Evolutionary conservation across 2,888 invertebrate genomes (phyloP), one percentile per base, ranked within the genome.

Genomic region (Agrilus cyanescens): DNA sequence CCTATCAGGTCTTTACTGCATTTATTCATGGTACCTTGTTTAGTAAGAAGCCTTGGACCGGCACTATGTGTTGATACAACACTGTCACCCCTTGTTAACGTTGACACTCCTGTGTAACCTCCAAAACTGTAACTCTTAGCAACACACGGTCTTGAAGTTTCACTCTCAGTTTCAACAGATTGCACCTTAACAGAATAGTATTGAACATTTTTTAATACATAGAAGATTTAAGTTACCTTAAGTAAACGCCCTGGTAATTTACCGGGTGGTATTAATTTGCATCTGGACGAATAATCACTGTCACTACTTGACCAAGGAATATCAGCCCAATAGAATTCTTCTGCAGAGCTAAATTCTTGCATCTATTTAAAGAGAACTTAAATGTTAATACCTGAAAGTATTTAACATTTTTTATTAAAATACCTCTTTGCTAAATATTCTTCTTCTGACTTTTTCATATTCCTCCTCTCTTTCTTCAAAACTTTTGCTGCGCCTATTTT

Each of bases 401-500:
- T 10, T 2, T 25, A 25, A 10, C 7, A 2, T 25, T 10, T 25
- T 10, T 2, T 25, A 10, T 2, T 2, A 10, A 45, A 48, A 37
- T 50, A 65, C 65, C 53, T 63, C 65, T 54, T 59, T 53, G 45
- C 64, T 84, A 62, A 94, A 94, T 70, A 94, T 94, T 66, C 93
- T 76, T 50, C 84, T 75, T 44, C 88, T 74, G 38, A 81, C 87
- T 59, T 85, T 78, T 62, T 88, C 86, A 63, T 94, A 94, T 55
- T 89, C 87, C 59, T 84, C 84, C 67, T 91, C 89, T 20, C 94
- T 73, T 66, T 94, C 93, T 65, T 95, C 94, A 57, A 93, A 82
- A 52, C 91, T 88, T 61, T 86, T 87, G 64, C 85, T 81, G 47
- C 82, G 73, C 43, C 82, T 71, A 52, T 76, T 79, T 44, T 82